These are phyloP conservation scores for Margarornis squamiger DNA, from an alignment of 2,797 vertebrate genomes.

Conservation along the genomic window DNA sequence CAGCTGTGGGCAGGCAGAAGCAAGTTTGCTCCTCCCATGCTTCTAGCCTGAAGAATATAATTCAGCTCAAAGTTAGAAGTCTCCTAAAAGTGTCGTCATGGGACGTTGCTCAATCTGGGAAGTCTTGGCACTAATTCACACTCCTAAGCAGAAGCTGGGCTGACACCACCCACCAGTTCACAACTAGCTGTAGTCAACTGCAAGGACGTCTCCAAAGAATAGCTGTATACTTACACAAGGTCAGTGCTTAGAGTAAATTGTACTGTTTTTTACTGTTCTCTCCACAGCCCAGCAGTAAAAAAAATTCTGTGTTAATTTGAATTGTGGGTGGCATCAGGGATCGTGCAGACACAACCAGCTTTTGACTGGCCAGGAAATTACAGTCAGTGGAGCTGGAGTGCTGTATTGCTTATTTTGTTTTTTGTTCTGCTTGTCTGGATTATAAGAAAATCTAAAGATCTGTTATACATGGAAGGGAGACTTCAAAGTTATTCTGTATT, in stretches of 20 bases:
- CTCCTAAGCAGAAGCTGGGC: neutral
- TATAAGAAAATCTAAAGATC: conserved; percentile 12
- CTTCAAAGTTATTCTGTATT: neutral
- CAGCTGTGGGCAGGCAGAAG: conserved; percentile 47
- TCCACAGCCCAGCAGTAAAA: neutral
- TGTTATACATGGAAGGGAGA: neutral
- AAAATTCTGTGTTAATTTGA: neutral
- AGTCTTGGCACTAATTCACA: neutral
- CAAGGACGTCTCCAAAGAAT: neutral
- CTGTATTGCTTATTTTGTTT: neutral
- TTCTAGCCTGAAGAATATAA: conserved; percentile 6
- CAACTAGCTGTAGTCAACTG: neutral
- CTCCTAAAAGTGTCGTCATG: neutral
- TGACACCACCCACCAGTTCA: neutral
- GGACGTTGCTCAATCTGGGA: neutral
- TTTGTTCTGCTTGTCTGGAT: conserved; percentile 5
- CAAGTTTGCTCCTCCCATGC: conserved; percentile 62
- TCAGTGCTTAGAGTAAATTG: neutral
- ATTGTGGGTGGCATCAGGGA: neutral
- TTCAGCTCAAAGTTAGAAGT: conserved; percentile 21
- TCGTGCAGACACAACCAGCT: neutral
- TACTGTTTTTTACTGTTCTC: neutral
- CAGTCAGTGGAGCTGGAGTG: neutral
- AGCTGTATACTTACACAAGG: neutral
- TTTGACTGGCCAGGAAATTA: neutral